Conservation (phyloP, 2,797 vertebrate genomes). For the Oryzias dopingdopingensis region DNA sequence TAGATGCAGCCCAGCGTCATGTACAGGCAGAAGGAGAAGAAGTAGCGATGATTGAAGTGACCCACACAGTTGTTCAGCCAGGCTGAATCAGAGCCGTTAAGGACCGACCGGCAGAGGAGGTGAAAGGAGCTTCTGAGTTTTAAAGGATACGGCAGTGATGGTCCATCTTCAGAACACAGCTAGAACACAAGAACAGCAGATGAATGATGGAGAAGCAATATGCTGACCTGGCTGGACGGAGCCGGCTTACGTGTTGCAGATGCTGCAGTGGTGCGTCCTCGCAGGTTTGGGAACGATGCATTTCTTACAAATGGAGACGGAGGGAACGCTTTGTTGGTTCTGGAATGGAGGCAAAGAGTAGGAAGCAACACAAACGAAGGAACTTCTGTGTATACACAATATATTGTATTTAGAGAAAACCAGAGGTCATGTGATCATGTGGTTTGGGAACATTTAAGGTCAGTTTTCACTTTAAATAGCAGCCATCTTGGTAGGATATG, state of each 20-base stretch:
- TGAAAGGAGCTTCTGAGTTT: not conserved
- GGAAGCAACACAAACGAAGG: too few relatives aligned
- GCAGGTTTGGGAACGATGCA: constrained; percentile 93
- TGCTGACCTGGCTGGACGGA: not conserved
- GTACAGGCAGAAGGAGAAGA: constrained; percentile 96
- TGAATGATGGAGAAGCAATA: fast-evolving
- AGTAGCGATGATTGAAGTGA: constrained; percentile 97
- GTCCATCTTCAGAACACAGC: constrained; percentile 98
- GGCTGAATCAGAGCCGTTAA: constrained; percentile 78
- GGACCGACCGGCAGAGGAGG: not conserved
- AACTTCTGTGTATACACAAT: too few relatives aligned
- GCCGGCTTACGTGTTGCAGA: constrained; percentile 86
- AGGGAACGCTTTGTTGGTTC: constrained; percentile 81
- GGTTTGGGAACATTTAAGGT: too few relatives aligned
- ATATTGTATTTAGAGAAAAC: too few relatives aligned
- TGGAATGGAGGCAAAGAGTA: constrained; percentile 41
- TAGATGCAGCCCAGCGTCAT: constrained; percentile 97
- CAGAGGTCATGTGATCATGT: too few relatives aligned
- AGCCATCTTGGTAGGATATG: too few relatives aligned
- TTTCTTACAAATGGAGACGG: constrained; percentile 93
- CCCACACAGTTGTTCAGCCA: constrained; percentile 99
- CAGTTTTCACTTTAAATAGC: too few relatives aligned
- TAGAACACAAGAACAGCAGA: constrained; percentile 52
- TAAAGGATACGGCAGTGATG: constrained; percentile 99
- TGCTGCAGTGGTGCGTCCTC: constrained; percentile 97